Conservation (phyloP, 2,797 vertebrate genomes). For the Steatocranus sp. region DNA sequence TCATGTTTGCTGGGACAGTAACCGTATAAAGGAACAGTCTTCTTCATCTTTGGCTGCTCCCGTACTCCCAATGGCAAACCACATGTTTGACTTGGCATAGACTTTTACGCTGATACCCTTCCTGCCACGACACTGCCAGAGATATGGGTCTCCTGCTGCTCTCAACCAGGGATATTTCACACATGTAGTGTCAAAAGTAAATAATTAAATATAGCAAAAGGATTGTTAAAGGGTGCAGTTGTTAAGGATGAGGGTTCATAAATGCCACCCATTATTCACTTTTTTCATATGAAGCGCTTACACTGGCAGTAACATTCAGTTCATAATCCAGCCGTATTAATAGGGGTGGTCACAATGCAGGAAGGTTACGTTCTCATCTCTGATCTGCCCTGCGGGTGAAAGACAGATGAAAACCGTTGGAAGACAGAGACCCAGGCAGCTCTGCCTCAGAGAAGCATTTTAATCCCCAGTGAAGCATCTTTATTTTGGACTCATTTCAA, state of each 20-base stretch:
- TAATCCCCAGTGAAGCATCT: not conserved
- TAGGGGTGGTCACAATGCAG: not conserved
- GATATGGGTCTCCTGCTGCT: not conserved
- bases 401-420: not conserved
- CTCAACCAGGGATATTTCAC: not conserved
- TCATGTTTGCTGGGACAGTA: not conserved
- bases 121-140: not conserved
- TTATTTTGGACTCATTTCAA: constrained; percentile 21
- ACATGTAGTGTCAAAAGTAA: not conserved
- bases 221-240: not conserved
- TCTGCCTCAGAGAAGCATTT: not conserved
- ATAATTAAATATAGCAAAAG: not conserved
- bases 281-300: not conserved
- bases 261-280: not conserved
- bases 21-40: not conserved
- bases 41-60: not conserved
- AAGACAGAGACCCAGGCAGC: not conserved
- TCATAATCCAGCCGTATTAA: not conserved
- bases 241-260: not conserved
- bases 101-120: not conserved
- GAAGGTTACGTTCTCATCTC: not conserved
- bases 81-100: not conserved
- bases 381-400: not conserved
- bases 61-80: not conserved
- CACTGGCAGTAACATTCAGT: not conserved